A percentile compares a stretch with the other conserved stretches of the same genome.
Conservation (phyloP, 2,888 invertebrate genomes). For the Podotricha telesiphe region DNA sequence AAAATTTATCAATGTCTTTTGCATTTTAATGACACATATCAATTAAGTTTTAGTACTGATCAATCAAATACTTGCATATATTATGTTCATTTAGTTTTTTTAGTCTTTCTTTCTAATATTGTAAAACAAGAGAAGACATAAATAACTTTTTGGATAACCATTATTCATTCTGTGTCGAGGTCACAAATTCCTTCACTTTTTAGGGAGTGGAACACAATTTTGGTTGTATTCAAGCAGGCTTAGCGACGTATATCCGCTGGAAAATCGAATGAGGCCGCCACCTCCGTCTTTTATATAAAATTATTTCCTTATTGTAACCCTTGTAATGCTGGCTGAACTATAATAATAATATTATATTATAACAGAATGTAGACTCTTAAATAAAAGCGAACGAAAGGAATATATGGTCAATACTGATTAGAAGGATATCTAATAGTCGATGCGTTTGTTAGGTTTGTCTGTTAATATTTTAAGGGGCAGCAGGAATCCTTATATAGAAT, state of each 20-base stretch:
- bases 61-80: too few species aligned
- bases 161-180: neutral
- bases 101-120: neutral
- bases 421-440: neutral
- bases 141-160: neutral
- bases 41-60: too few species aligned
- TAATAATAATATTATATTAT: neutral
- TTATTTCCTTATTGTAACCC: slow-evolving; percentile 9
- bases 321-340: neutral
- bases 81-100: neutral
- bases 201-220: neutral
- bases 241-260: slow-evolving; percentile 6
- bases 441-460: too few species aligned
- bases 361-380: neutral
- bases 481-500: too few species aligned
- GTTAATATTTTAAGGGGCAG: too few species aligned
- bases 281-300: neutral
- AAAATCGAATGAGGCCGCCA: slow-evolving; percentile 8
- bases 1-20: too few species aligned
- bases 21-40: too few species aligned
- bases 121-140: neutral
- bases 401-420: neutral
- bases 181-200: neutral
- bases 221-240: neutral
- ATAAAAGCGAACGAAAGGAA: neutral